phyloP scores from a whole-genome alignment of 2,888 invertebrate species.

The Allacma fusca region DNA sequence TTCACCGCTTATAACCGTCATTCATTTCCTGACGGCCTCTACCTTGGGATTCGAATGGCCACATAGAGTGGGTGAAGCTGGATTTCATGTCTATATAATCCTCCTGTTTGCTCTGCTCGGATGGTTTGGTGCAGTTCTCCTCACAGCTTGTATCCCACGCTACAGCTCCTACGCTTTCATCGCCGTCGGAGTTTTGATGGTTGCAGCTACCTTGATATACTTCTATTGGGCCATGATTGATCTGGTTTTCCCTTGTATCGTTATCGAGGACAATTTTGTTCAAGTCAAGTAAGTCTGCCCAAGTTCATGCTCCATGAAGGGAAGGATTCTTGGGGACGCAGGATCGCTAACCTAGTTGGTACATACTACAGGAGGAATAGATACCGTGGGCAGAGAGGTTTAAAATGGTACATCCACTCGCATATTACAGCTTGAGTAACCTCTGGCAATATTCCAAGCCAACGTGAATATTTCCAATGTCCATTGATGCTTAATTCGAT shows the following conservation, averaged over 20 bases:
- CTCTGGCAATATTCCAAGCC: too few species aligned
- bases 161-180: slow-evolving; percentile 59
- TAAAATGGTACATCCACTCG: too few species aligned
- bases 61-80: slow-evolving; percentile 58
- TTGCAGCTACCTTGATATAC: slow-evolving; percentile 52
- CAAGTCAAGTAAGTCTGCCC: slow-evolving; percentile 58
- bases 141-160: slow-evolving; percentile 59
- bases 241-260: slow-evolving; percentile 54
- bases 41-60: slow-evolving; percentile 58
- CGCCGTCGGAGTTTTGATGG: slow-evolving; percentile 55
- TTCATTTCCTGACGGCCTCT: slow-evolving; percentile 56
- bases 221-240: slow-evolving; percentile 58
- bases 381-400: too few species aligned
- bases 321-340: too few species aligned
- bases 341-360: too few species aligned
- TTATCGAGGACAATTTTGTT: slow-evolving; percentile 56
- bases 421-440: too few species aligned
- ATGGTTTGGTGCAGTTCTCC: slow-evolving; percentile 51
- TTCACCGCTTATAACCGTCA: slow-evolving; percentile 56
- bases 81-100: slow-evolving; percentile 57
- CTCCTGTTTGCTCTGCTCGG: slow-evolving; percentile 53
- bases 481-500: too few species aligned
- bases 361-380: too few species aligned
- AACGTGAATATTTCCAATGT: too few species aligned
- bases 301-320: slow-evolving; percentile 24